Evolutionary conservation across 2,888 invertebrate species (phyloP).

Genomic region (Hemicrepidius hirtus): DNA sequence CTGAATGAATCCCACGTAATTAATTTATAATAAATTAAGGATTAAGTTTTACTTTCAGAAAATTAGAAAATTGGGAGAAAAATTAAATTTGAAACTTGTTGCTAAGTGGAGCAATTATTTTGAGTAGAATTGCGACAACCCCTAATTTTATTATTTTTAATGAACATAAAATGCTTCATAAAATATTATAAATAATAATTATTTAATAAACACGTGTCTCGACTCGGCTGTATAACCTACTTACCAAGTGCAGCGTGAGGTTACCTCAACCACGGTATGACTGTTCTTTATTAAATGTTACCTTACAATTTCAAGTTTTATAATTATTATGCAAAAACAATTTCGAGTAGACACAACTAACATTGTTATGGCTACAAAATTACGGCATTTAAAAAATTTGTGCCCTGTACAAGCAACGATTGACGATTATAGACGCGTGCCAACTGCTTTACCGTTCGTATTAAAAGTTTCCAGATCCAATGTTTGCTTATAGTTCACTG

Average conservation of each 20-base stretch:
- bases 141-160: no score
- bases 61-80: background rate
- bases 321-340: conserved; percentile 18
- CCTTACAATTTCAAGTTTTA: background rate
- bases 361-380: conserved; percentile 13
- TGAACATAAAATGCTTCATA: background rate
- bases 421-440: conserved; percentile 26
- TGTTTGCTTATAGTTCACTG: no score
- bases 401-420: background rate
- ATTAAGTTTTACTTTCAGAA: no score
- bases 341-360: conserved; percentile 19
- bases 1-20: no score
- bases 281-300: conserved; percentile 1
- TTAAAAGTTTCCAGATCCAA: background rate
- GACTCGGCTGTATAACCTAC: conserved; percentile 12
- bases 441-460: background rate
- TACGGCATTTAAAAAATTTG: background rate
- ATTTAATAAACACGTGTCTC: background rate
- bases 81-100: no score
- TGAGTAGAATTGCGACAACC: no score
- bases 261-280: conserved; percentile 6
- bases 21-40: no score
- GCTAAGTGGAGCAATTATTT: no score
- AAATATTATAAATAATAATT: background rate
- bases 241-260: conserved; percentile 22